Evolutionary conservation across 2,113 vertebrate species (phyloP), one percentile per base, ranked within the genome.

Genomic region (Phycodurus eques): DNA sequence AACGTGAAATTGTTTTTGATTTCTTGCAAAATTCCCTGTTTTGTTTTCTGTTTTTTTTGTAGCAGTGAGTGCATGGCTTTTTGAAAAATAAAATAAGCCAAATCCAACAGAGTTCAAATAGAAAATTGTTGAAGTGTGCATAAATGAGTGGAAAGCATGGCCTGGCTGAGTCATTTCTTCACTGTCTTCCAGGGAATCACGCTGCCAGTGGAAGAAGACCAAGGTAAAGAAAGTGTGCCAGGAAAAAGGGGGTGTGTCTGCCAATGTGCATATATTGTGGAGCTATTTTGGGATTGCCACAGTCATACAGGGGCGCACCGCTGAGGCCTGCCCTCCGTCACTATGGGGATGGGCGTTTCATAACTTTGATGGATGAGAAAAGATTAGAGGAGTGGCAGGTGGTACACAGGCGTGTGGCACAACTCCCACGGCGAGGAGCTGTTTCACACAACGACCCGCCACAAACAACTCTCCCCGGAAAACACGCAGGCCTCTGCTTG

Each of bases 241-340:
- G 86, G 88, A 91, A 92, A 93, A 90, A 90, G 75, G 89, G 59
- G 85, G 85, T 71, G 85, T 88, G 90, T 72, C 83, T 76, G 76
- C 85, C 81, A 88, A 82, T 91, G 87, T 86, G 85, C 90, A 87
- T 87, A 88, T 66, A 66, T 47, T 31, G 87, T 71, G 60, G 19
- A n/a, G 80, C 84, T 93, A 92, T 91, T 92, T 92, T 82, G 77
- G 90, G 87, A 73, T 68, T 49, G 65, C 71, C 76, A 68, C 22
- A 64, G 77, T 71, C 5, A 57, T 81, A 62, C 77, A 83, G 81
- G 75, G 79, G 90, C 85, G 82, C 81, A 74, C 83, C 74, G 87
- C 88, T 89, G 79, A 82, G 87, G 77, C 88, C 89, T 92, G 90
- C 87, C 87, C 87, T 90, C 87, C 87, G 89, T 93, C 89, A 82